Evolutionary conservation across 2,888 invertebrate species (phyloP), one percentile per base, ranked within the genome.

Genomic region (Malachius bipustulatus): DNA sequence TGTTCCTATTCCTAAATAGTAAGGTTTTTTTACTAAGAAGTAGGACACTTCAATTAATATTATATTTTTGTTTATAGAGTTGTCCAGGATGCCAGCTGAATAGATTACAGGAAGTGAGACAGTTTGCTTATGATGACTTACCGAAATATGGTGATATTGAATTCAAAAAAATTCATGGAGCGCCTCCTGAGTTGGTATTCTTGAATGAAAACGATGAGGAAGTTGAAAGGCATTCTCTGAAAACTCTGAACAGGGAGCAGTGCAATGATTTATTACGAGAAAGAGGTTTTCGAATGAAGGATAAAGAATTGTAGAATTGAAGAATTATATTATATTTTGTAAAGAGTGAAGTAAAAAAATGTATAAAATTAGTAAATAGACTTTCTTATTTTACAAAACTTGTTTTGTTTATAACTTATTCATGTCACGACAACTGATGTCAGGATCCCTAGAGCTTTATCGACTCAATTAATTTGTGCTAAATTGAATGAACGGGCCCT

Each of bases 81-180:
- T 81, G 80, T 57, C 65, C 73, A 47, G 77, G 79, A 30, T 80
- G 80, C 52, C 70, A 71, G 2, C 55, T 81, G 36, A 78, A 78
- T 49, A 65, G 77, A 36, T 62, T 78, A 26, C 70, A 72, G 1
- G 74, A 79, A 50, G 73, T 80, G 4, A 77, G 74, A 52, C 57
- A 64, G 36, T 81, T 80, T 49, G 69, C 79, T 11, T 72, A 73
- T 57, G 67, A 77, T 35, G 81, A 81, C 51, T 62, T 79, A n/a
- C 76, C 76, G 1, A 59, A 62, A 24, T 80, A 77, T 46, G 65
- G 70, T 1, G 59, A 66, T 26, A 60, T 77, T 19, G 71, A 72
- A 43, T 79, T 78, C 46, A 73, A 73, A 48, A 75, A 73, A 48
- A 78, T 79, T 43, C 67, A 63, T 11, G 80, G 79, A 14, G 77